Percentiles rank a stretch among this genome's conserved stretches.
phyloP scores from a whole-genome alignment of 2,797 vertebrate genomes.

The Falco berigora region DNA sequence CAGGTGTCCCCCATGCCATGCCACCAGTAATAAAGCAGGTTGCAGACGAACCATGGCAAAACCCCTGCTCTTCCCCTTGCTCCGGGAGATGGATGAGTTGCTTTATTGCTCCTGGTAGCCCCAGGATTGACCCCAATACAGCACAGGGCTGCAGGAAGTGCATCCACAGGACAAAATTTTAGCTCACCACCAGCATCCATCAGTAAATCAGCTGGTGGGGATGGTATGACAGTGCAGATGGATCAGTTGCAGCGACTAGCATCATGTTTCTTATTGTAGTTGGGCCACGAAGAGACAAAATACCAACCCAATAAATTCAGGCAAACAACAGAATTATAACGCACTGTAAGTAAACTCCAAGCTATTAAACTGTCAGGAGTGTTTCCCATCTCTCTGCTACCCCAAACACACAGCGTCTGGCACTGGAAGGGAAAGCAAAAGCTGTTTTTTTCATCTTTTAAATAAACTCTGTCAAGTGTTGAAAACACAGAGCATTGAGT shows the following conservation, averaged over 20 bases:
- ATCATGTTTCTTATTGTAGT: background rate
- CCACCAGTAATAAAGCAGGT: background rate
- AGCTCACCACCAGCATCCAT: background rate
- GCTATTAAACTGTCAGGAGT: slow-evolving; percentile 11
- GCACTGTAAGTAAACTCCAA: background rate
- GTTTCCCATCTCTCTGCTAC: background rate
- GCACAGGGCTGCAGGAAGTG: background rate
- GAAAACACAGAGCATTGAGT: background rate
- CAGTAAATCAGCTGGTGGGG: background rate
- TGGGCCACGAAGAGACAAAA: background rate
- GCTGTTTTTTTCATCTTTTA: background rate
- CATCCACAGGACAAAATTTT: background rate
- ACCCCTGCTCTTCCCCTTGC: background rate
- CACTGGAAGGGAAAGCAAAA: background rate
- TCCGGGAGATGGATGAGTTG: background rate
- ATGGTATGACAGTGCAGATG: accelerated
- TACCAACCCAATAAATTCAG: background rate
- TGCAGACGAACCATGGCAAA: background rate
- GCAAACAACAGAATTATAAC: background rate
- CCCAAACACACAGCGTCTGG: background rate
- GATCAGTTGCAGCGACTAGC: accelerated
- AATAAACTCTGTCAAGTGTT: slow-evolving; percentile 1
- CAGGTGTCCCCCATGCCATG: accelerated
- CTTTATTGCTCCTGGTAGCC: background rate
- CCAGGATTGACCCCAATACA: background rate